Evolutionary conservation across 2,113 vertebrate genomes (phyloP).

Genomic region (Murina feae): DNA sequence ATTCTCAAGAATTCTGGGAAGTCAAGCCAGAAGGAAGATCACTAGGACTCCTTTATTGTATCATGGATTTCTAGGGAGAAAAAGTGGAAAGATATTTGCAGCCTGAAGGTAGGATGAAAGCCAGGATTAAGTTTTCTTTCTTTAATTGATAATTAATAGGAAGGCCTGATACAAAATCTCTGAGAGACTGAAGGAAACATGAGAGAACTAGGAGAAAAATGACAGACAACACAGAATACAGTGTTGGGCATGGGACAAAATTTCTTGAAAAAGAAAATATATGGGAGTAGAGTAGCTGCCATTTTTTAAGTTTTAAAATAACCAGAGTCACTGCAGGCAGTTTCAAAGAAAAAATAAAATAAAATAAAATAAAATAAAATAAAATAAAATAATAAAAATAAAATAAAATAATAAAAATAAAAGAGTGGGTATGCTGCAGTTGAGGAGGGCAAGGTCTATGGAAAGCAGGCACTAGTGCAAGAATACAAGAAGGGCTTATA

Average conservation of each 20-base stretch:
- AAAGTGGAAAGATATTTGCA: not conserved
- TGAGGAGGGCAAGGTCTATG: too few species aligned
- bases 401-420: too few species aligned
- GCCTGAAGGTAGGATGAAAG: not conserved
- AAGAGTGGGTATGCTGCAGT: too few species aligned
- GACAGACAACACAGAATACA: not conserved
- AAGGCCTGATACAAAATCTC: not conserved
- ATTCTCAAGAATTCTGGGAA: not conserved
- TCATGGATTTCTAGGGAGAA: not conserved
- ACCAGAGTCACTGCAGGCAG: not conserved
- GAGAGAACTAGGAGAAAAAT: not conserved
- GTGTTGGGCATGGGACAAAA: not conserved
- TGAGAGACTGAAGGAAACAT: not conserved
- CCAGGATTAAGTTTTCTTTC: not conserved
- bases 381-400: too few species aligned
- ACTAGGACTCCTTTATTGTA: not conserved
- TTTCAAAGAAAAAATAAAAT: not conserved
- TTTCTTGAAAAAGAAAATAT: not conserved
- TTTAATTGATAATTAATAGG: not conserved
- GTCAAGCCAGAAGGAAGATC: not conserved
- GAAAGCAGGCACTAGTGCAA: not conserved
- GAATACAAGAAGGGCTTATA: accelerated
- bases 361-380: too few species aligned
- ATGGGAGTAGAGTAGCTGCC: not conserved
- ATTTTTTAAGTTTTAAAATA: not conserved